Conservation (phyloP, 2,888 invertebrate species). For the Hemicrepidius hirtus region DNA sequence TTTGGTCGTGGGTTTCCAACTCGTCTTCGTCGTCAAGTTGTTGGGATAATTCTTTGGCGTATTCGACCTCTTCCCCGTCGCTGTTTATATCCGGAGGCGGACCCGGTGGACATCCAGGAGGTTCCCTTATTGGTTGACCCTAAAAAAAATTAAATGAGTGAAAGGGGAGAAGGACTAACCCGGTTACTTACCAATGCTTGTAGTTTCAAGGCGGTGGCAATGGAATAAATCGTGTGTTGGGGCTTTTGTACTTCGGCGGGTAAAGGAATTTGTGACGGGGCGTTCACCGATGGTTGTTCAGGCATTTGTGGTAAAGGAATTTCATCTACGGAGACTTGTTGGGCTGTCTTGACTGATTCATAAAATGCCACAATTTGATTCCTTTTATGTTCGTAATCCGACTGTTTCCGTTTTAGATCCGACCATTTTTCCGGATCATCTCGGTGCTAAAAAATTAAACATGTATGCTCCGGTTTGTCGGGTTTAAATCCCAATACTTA, state of each 20-base stretch:
- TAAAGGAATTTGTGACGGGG: conserved; percentile 67
- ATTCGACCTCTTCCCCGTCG: conserved; percentile 74
- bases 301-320: conserved; percentile 91
- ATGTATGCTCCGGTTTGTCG: too few species aligned
- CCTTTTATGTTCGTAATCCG: conserved; percentile 93
- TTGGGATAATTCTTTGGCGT: conserved; percentile 59
- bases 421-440: conserved; percentile 96
- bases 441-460: conserved; percentile 88
- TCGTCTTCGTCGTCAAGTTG: conserved; percentile 72
- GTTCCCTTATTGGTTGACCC: conserved; percentile 77
- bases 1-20: conserved; percentile 64
- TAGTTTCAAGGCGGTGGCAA: conserved; percentile 70
- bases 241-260: conserved; percentile 69
- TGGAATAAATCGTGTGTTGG: conserved; percentile 71
- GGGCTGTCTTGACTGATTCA: conserved; percentile 96
- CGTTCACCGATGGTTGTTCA: conserved; percentile 68
- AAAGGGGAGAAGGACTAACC: too few species aligned
- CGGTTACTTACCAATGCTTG: conserved; percentile 67
- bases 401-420: conserved; percentile 91
- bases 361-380: conserved; percentile 92
- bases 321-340: conserved; percentile 95
- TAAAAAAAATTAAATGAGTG: conserved; percentile 61
- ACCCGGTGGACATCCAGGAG: conserved; percentile 92
- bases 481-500: too few species aligned
- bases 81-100: conserved; percentile 85